A percentile compares a stretch with the other conserved stretches of the same genome.
phyloP scores from a whole-genome alignment of 2,113 vertebrate genomes.

The Ceratotherium simum region DNA sequence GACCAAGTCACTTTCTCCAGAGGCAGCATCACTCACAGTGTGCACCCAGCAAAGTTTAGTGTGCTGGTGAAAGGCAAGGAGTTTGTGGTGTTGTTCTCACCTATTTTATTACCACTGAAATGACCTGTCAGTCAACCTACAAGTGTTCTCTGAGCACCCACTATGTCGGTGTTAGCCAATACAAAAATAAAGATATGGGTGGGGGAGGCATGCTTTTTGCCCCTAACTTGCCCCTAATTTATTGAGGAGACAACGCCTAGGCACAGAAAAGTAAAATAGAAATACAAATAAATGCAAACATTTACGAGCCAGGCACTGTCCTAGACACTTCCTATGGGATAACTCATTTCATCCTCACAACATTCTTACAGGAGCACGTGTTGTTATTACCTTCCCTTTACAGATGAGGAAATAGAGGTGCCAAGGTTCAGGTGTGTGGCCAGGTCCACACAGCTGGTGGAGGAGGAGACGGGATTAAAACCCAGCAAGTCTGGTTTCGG shows the following conservation, averaged over 20 bases:
- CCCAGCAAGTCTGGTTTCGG: background rate
- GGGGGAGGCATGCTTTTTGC: background rate
- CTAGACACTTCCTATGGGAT: background rate
- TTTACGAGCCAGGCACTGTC: background rate
- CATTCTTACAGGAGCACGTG: background rate
- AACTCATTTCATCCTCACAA: background rate
- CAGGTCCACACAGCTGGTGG: background rate
- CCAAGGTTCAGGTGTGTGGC: background rate
- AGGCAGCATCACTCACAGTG: background rate
- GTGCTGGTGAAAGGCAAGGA: background rate
- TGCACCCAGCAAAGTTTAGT: background rate
- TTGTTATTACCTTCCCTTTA: background rate
- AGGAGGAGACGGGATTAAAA: background rate
- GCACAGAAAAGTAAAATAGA: background rate
- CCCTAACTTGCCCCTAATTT: background rate
- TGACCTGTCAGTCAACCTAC: background rate
- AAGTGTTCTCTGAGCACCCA: background rate
- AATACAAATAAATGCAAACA: background rate
- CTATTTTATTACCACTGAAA: background rate
- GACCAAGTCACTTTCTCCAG: background rate
- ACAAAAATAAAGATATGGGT: background rate
- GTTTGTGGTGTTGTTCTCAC: background rate
- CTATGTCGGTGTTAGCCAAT: background rate
- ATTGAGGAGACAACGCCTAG: background rate
- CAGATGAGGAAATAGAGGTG: background rate